These are phyloP conservation scores for Sebastes iracundus DNA, from an alignment of 2,797 vertebrate species.

Conservation along the genomic window DNA sequence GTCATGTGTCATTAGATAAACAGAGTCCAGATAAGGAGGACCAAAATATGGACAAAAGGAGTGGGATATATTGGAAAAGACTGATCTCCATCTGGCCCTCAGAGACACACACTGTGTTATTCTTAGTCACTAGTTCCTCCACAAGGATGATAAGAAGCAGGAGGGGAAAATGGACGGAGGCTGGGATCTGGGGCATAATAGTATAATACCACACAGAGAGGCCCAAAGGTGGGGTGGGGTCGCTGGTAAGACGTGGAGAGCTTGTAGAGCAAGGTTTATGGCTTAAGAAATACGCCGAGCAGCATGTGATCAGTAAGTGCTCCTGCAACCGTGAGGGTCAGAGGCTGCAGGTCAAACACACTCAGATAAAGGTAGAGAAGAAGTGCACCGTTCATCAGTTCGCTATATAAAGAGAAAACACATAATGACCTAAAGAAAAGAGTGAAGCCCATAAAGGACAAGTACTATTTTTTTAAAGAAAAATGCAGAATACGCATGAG, in stretches of 20 bases:
- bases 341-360: not conserved
- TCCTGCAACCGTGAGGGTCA: conserved; percentile 6
- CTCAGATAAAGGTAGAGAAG: not conserved
- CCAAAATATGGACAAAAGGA: conserved; percentile 41
- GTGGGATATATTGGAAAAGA: conserved; percentile 13
- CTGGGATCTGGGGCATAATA: not conserved
- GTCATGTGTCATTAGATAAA: conserved; percentile 22
- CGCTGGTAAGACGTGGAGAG: not conserved
- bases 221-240: not conserved
- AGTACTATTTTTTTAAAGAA: not conserved
- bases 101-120: conserved; percentile 29
- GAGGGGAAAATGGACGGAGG: not conserved
- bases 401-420: not conserved
- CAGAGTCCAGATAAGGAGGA: conserved; percentile 38
- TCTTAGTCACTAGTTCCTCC: conserved; percentile 26
- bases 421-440: not conserved
- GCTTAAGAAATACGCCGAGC: conserved; percentile 15
- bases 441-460: not conserved
- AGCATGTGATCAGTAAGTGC: conserved; percentile 25
- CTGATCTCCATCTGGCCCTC: conserved; percentile 26
- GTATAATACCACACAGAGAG: conserved; percentile 6
- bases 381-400: not conserved
- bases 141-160: conserved; percentile 27
- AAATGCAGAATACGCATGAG: not conserved
- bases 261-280: conserved; percentile 29